These are phyloP conservation scores for Phenganax subtilis DNA, from an alignment of 92 coral and sea anemone genomes.

Conservation along the genomic window DNA sequence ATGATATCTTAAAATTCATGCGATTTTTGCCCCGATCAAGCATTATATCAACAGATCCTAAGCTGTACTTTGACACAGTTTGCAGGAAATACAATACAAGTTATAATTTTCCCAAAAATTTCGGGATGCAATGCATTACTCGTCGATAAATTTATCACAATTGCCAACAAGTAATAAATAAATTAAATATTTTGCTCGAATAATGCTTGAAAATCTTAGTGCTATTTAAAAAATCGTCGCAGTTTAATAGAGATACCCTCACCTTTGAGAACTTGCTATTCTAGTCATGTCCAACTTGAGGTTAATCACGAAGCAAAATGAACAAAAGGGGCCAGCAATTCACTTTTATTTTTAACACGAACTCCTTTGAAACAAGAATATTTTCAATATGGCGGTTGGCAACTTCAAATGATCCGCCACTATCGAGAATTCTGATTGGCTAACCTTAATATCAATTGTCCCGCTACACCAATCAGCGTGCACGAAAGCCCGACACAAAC, in stretches of 20 bases:
- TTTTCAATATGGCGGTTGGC: slow-evolving; percentile 75
- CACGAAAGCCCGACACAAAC: neutral
- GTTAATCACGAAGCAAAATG: neutral
- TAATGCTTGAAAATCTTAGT: neutral
- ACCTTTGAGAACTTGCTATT: slow-evolving; percentile 22
- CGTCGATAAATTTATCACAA: neutral
- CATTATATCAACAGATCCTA: neutral
- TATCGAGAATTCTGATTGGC: slow-evolving; percentile 75
- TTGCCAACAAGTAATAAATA: neutral
- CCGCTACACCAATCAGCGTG: slow-evolving; percentile 22
- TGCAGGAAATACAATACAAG: neutral
- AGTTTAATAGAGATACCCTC: neutral
- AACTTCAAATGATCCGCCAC: slow-evolving; percentile 99
- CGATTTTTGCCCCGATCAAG: neutral
- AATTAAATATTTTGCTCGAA: neutral
- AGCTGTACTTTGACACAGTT: neutral
- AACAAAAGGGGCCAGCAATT: slow-evolving; percentile 13
- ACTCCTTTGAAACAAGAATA: slow-evolving; percentile 59
- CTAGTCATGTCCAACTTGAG: slow-evolving; percentile 17
- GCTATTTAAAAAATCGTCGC: neutral
- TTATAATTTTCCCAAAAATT: neutral
- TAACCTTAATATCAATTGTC: slow-evolving; percentile 38
- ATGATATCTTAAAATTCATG: neutral
- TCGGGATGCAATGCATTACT: too few species aligned
- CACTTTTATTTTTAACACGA: slow-evolving; percentile 27